Conservation (phyloP, 2,888 invertebrate genomes). For the Hipparchia sbordonii region DNA sequence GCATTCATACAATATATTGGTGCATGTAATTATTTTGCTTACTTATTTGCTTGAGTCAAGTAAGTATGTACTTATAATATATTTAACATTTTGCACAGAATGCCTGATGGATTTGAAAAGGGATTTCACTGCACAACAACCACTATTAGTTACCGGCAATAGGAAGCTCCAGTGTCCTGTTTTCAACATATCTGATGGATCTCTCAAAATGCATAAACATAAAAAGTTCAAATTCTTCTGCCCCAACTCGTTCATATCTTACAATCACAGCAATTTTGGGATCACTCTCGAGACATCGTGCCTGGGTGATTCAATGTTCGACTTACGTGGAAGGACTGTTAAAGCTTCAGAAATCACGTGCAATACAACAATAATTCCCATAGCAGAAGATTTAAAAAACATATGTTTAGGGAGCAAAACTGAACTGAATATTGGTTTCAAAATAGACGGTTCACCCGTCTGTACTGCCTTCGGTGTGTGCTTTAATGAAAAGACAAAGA, state of each 20-base stretch:
- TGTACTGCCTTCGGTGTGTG: conserved; percentile 54
- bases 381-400: conserved; percentile 20
- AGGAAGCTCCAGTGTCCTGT: conserved; percentile 37
- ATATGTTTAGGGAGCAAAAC: conserved; percentile 46
- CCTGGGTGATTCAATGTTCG: conserved; percentile 44
- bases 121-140: conserved; percentile 47
- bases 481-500: conserved; percentile 45
- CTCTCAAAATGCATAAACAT: conserved; percentile 45
- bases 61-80: background rate
- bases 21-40: too few species aligned
- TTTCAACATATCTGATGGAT: conserved; percentile 37
- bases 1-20: background rate
- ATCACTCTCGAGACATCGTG: conserved; percentile 45
- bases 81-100: conserved; percentile 44
- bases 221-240: conserved; percentile 49
- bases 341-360: conserved; percentile 54
- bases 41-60: too few species aligned
- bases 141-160: conserved; percentile 44
- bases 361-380: conserved; percentile 40
- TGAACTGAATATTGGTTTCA: conserved; percentile 50
- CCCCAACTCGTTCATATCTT: conserved; percentile 44
- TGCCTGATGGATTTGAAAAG: conserved; percentile 51
- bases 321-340: conserved; percentile 40
- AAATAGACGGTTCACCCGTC: conserved; percentile 31
- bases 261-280: conserved; percentile 37